Conservation (phyloP, 1,140 invertebrate species). For the Drosophila pseudoobscura region DNA sequence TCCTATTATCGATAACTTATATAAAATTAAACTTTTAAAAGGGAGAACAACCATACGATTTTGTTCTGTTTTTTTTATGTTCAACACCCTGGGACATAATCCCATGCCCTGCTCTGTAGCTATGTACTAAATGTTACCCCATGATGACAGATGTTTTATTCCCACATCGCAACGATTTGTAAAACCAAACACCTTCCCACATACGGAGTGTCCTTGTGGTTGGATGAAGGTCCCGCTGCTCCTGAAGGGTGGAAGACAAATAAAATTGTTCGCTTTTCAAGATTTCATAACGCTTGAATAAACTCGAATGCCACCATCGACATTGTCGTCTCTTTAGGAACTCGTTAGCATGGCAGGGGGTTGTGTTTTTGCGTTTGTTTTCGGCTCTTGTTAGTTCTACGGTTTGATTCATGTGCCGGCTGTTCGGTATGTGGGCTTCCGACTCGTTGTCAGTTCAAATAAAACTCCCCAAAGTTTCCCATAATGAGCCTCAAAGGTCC, state of each 20-base stretch:
- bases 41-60: conserved; percentile 14
- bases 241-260: conserved; percentile 46
- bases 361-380: conserved; percentile 22
- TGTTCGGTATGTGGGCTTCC: conserved; percentile 6
- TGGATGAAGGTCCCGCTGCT: conserved; percentile 36
- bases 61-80: conserved; percentile 25
- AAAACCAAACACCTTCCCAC: conserved; percentile 49
- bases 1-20: background rate
- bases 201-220: conserved; percentile 13
- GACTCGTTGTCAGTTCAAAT: conserved; percentile 41
- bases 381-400: conserved; percentile 50
- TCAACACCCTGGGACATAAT: conserved; percentile 18
- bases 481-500: conserved; percentile 42
- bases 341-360: conserved; percentile 45
- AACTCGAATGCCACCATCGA: conserved; percentile 36
- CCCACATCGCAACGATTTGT: conserved; percentile 52
- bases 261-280: conserved; percentile 53
- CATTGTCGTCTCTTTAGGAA: conserved; percentile 18
- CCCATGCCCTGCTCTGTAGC: conserved; percentile 17
- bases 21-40: background rate
- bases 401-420: conserved; percentile 56
- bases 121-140: background rate
- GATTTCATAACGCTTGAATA: conserved; percentile 58
- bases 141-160: conserved; percentile 44
- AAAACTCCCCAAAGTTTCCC: conserved; percentile 45